phyloP scores from a whole-genome alignment of 2,113 vertebrate species.

The Pantherophis guttatus region DNA sequence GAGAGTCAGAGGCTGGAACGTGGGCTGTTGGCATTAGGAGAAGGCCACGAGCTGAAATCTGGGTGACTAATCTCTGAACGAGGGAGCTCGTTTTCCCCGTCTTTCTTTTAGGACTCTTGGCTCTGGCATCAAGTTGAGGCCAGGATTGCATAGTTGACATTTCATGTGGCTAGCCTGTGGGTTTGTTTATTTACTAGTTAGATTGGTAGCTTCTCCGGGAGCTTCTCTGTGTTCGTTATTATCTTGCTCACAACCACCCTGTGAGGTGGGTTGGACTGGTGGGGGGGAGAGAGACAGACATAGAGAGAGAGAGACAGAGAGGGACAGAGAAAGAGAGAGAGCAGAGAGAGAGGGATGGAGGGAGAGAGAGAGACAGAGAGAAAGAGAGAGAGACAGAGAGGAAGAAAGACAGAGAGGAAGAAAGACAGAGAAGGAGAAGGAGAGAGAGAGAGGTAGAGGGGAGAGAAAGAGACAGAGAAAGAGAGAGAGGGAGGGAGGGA shows the following conservation, averaged over 20 bases:
- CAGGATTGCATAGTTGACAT: neutral
- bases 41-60: neutral
- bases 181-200: neutral
- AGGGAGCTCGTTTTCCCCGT: neutral
- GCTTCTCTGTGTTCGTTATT: neutral
- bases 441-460: too few species aligned
- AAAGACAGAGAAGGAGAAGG: too few species aligned
- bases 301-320: fast-evolving
- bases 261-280: neutral
- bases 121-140: neutral
- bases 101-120: neutral
- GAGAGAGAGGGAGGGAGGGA: too few species aligned
- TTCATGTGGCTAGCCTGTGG: neutral
- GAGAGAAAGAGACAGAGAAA: too few species aligned
- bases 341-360: too few species aligned
- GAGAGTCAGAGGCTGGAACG: neutral
- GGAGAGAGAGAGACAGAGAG: too few species aligned
- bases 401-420: too few species aligned
- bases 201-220: neutral
- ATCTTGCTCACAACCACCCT: neutral
- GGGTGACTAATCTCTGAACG: neutral
- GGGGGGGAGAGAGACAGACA: too few species aligned
- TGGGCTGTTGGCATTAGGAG: neutral
- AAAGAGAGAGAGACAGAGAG: too few species aligned
- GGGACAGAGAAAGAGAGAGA: too few species aligned